Base-by-base conservation (phyloP, 2,888 invertebrate genomes). In the Brenthis ino region DNA sequence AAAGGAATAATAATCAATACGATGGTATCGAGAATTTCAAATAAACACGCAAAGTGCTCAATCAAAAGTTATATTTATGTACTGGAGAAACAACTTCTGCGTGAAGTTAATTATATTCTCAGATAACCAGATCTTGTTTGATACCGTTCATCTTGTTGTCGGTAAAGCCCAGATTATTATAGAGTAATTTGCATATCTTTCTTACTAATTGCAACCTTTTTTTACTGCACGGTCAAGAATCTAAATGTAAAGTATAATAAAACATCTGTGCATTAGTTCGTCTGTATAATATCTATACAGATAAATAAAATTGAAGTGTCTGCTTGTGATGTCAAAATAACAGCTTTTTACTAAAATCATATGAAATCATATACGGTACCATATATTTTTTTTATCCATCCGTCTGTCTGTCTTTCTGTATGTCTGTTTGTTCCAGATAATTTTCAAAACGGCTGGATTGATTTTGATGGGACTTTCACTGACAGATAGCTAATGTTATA, bases 91-190 rank as follows among this genome's bases (percentile, higher is more conserved):
- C 60, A 50, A 50, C n/a, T 60, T 33, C 37, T 60, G 63, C 37
- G 16, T 53, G 51, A 53, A 63, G 63, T 43, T 63, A 63, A 63
- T 63, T 53, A 54, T 63, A 63, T 54, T 43, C 16, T 53, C 24
- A 11, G 63, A 63, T 63, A 63, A 63, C 53, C 13, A 43, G 63
- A 63, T 63, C 63, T 54, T 33, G 63, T 63, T 53, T 6, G 48
- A 60, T 60, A 37, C 13, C 6, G 61, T 33, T 50, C 53, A 53
- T 53, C 51, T 53, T 53, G 51, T 11, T 54, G 53, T 53, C 33
- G 16, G 14, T 47, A 14, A 12, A n/a, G n/a, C 3, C 54, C 37
- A 20, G 43, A 54, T 20, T 43, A 43, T 43, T 43, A 20, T 2
- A 11, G 63, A 54, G 37, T 63, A 54, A 37, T 43, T 53, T 43